Conservation (phyloP, 2,113 vertebrate genomes). For the Pseudorhombus dupliciocellatus region DNA sequence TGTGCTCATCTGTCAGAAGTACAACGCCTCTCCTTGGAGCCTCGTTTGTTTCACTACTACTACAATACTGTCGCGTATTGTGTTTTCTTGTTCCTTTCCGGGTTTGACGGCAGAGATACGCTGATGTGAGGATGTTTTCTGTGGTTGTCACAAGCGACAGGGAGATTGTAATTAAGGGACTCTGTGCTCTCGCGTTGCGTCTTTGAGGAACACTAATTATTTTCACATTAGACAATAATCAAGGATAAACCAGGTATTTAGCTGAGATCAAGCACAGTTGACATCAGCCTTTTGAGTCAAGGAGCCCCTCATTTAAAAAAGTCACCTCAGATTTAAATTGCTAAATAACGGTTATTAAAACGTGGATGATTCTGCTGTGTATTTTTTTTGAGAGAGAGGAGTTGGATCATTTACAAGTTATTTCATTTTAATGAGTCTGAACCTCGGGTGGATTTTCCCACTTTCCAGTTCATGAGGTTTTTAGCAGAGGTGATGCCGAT, state of each 20-base stretch:
- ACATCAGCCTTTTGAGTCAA: slow-evolving; percentile 29
- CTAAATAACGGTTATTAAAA: slow-evolving; percentile 50
- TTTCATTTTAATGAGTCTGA: slow-evolving; percentile 60
- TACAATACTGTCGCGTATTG: background rate
- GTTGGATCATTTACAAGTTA: slow-evolving; percentile 45
- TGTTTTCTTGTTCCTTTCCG: slow-evolving; percentile 20
- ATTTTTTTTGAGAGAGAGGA: background rate
- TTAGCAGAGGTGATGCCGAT: slow-evolving; percentile 68
- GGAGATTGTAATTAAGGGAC: slow-evolving; percentile 46
- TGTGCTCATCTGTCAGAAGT: slow-evolving; percentile 34
- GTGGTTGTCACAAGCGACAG: slow-evolving; percentile 34
- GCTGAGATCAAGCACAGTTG: slow-evolving; percentile 39
- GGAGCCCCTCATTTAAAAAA: slow-evolving; percentile 38
- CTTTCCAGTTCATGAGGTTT: slow-evolving; percentile 67
- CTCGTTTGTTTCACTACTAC: slow-evolving; percentile 1
- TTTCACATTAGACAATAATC: slow-evolving; percentile 66
- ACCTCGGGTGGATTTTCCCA: slow-evolving; percentile 41
- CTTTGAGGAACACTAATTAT: slow-evolving; percentile 57
- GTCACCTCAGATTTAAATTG: slow-evolving; percentile 33
- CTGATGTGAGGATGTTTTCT: slow-evolving; percentile 24
- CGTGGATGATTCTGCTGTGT: slow-evolving; percentile 20
- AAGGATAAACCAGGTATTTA: slow-evolving; percentile 60
- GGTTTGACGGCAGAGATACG: slow-evolving; percentile 6
- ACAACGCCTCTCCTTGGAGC: slow-evolving; percentile 31
- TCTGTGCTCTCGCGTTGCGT: slow-evolving; percentile 28